phyloP scores from a whole-genome alignment of 2,797 vertebrate genomes.

The Cygnus olor region DNA sequence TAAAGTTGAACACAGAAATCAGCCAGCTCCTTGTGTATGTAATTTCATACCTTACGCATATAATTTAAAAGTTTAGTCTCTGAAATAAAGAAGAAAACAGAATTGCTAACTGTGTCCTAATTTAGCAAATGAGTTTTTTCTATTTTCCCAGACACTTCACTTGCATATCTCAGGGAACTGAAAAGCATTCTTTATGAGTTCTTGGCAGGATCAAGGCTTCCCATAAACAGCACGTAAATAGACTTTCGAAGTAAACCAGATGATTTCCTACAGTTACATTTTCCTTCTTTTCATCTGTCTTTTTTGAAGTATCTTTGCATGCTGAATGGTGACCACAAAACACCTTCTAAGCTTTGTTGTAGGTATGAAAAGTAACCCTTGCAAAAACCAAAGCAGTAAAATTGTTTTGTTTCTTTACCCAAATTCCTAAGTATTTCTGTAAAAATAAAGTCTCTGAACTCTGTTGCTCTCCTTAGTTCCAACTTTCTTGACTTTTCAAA shows the following conservation, averaged over 20 bases:
- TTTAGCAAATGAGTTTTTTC: not conserved
- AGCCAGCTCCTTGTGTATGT: not conserved
- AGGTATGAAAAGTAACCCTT: not conserved
- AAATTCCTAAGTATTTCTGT: not conserved
- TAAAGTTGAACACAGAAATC: conserved; percentile 14
- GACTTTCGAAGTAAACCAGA: not conserved
- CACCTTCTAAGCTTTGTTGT: not conserved
- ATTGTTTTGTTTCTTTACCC: not conserved
- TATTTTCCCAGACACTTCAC: not conserved
- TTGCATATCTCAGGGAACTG: not conserved
- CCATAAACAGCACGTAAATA: not conserved
- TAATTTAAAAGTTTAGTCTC: not conserved
- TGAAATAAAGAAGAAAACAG: not conserved
- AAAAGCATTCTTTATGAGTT: not conserved
- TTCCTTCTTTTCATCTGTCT: not conserved
- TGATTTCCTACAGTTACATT: not conserved
- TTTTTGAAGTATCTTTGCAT: not conserved
- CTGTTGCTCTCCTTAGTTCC: not conserved
- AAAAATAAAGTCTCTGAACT: not conserved
- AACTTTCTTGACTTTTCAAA: not conserved
- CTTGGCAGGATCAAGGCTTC: not conserved
- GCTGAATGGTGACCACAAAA: not conserved
- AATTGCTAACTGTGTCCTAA: not conserved
- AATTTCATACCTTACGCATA: not conserved
- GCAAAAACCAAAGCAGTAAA: conserved; percentile 8